Evolutionary conservation across 2,888 invertebrate genomes (phyloP), one percentile per base, ranked within the genome.

Genomic region (Lepidochitona cinerea): DNA sequence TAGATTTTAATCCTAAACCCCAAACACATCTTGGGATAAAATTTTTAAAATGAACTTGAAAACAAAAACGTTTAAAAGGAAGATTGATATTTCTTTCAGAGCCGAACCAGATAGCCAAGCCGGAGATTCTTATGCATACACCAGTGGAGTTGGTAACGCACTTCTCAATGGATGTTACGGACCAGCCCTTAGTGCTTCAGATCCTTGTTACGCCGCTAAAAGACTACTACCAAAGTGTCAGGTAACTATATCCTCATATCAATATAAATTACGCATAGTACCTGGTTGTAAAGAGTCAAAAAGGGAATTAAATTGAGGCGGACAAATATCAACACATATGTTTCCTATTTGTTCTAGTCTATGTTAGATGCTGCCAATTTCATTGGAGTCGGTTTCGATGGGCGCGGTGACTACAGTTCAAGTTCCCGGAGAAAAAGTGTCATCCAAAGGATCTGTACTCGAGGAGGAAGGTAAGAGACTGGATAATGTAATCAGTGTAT

Each of bases 351-450:
- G 9, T 66, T 66, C 23, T 32, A 68, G 71, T 9, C 9, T 36
- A 64, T 71, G 49, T 66, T 71, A 23, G 71, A 71, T n/a, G 37
- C 65, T 12, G 59, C 71, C n/a, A 37, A 37, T 6, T 71, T 65
- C 36, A 54, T 71, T 5, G 71, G 71, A 32, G 71, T 71, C 0
- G 71, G 71, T 2, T 71, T 71, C 41, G 71, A 71, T 32, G 71
- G 71, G 14, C 68, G 71, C 1, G 71, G 71, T 14, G 64, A 65
- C 37, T 71, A 71, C 35, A 71, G 49, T 23, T 65, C 66, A 35
- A 35, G 52, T 14, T 65, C 65, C 65, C 35, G 71, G 14, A 23
- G 33, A 33, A 66, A 64, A n/a, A 65, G 65, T 37, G 36, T 71
- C 2, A 66, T 71, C 41, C 71, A 71, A 66, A 37, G 71, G n/a